Conservation (phyloP, 2,888 invertebrate genomes). For the Acronicta aceris region DNA sequence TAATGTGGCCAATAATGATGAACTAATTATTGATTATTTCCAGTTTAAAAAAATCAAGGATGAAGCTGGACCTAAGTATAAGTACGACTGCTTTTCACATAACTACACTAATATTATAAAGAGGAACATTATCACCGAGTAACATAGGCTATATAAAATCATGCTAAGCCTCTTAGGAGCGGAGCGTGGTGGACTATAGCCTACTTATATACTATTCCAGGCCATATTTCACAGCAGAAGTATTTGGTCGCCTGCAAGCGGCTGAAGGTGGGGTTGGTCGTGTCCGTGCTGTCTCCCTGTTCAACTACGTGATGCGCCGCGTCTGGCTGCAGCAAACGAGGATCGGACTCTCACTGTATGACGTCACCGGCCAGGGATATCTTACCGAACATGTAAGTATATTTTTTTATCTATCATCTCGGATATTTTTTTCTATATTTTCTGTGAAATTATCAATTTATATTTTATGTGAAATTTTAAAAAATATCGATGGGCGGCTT, state of each 20-base stretch:
- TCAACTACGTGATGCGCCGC: slow-evolving; percentile 98
- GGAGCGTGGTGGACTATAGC: too few species aligned
- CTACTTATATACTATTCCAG: slow-evolving; percentile 74
- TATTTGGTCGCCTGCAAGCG: slow-evolving; percentile 96
- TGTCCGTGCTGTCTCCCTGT: slow-evolving; percentile 96
- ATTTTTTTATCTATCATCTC: not conserved
- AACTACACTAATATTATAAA: not conserved
- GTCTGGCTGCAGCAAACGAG: slow-evolving; percentile 98
- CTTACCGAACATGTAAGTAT: slow-evolving; percentile 92
- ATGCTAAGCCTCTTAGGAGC: too few species aligned
- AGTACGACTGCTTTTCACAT: slow-evolving; percentile 71
- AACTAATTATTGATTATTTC: slow-evolving; percentile 95
- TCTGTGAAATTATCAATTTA: too few species aligned
- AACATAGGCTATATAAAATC: too few species aligned
- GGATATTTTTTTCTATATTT: too few species aligned
- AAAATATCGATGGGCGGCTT: too few species aligned
- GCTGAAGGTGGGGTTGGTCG: slow-evolving; percentile 94
- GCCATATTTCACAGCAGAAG: slow-evolving; percentile 94
- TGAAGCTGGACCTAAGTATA: slow-evolving; percentile 93
- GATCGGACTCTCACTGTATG: slow-evolving; percentile 97
- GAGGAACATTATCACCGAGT: too few species aligned
- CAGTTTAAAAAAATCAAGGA: slow-evolving; percentile 95
- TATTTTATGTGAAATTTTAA: too few species aligned
- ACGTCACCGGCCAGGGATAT: slow-evolving; percentile 97
- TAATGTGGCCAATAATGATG: slow-evolving; percentile 90